Base-by-base conservation (phyloP, 2,888 invertebrate genomes). In the Hedychridium roseum region DNA sequence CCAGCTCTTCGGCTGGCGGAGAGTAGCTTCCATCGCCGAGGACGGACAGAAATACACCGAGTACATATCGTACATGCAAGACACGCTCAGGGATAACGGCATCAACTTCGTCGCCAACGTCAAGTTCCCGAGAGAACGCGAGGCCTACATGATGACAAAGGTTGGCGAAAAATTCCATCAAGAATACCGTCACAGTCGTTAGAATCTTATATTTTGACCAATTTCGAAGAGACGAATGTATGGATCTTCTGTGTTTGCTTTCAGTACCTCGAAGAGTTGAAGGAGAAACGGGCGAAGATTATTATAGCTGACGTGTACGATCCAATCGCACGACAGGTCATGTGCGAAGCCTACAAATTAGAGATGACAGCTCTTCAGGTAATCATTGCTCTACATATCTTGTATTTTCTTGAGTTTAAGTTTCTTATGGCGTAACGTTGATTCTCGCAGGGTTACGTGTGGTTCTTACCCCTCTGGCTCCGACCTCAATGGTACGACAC, bases 381-480 rank as follows among this genome's bases (percentile, higher is more conserved):
- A 57, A 60, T 35, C 16, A 2, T 32, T 39, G 18, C 15, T 16
- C 11, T n/a, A n/a, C 30, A 12, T n/a, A 31, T 31, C 11, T 11
- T 11, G 14, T 31, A 11, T 11, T n/a, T 7, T 11, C 5, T 31
- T 5, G 31, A 11, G 11, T 12, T 7, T 5, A 23, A 31, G 5
- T 31, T 5, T n/a, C 14, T 31, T 7, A 7, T 11, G n/a, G 4
- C 31, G 31, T 6, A 31, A 31, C 23, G 23, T 7, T 31, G 4
- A 12, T 11, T 11, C 11, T 31, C 14, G 6, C 11, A 89, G 60
- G 91, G 91, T 27, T 91, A 89, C 76, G 89, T 91, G 1, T 95
- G 94, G 94, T 91, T 95, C 71, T 81, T 95, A 45, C 92, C 94
- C 0, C 82, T 85, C 23, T 89, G 91, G 88, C 81, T 90, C 14